Evolutionary conservation across 2,888 invertebrate species (phyloP).

Genomic region (Macrosoma leucophasiata): DNA sequence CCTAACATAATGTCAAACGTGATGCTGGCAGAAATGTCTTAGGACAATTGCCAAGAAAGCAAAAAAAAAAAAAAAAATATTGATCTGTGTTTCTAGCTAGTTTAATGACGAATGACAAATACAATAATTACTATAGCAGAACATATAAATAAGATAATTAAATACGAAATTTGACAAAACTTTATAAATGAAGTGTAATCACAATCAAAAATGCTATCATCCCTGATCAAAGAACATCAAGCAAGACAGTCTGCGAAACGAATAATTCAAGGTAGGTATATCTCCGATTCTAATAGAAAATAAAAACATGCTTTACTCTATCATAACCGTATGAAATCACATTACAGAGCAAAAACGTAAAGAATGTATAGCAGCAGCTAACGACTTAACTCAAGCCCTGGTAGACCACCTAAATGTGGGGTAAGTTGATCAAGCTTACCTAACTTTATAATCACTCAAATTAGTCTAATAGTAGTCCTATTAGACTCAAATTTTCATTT

Average conservation of each 20-base stretch:
- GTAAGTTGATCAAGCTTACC: conserved; percentile 69
- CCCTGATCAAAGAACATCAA: conserved; percentile 92
- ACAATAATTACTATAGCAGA: background rate
- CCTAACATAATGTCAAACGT: too few species aligned
- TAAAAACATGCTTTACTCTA: background rate
- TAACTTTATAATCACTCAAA: background rate
- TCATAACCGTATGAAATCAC: conserved; percentile 1
- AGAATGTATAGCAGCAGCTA: conserved; percentile 94
- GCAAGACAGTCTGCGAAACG: conserved; percentile 85
- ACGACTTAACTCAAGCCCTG: conserved; percentile 93
- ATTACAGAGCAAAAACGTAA: conserved; percentile 91
- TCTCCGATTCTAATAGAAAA: background rate
- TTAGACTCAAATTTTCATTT: conserved; percentile 8
- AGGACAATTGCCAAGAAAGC: too few species aligned
- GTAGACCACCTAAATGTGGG: conserved; percentile 99
- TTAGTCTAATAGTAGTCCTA: conserved; percentile 3
- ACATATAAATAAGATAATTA: background rate
- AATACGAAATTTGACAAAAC: background rate
- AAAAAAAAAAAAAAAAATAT: too few species aligned
- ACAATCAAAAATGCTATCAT: conserved; percentile 81
- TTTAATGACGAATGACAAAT: too few species aligned
- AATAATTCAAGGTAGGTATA: conserved; percentile 83
- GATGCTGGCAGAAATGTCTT: too few species aligned
- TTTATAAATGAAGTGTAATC: background rate
- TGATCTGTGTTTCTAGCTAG: too few species aligned